Evolutionary conservation across 1,140 invertebrate species (phyloP).

Genomic region (Drosophila paulistorum): DNA sequence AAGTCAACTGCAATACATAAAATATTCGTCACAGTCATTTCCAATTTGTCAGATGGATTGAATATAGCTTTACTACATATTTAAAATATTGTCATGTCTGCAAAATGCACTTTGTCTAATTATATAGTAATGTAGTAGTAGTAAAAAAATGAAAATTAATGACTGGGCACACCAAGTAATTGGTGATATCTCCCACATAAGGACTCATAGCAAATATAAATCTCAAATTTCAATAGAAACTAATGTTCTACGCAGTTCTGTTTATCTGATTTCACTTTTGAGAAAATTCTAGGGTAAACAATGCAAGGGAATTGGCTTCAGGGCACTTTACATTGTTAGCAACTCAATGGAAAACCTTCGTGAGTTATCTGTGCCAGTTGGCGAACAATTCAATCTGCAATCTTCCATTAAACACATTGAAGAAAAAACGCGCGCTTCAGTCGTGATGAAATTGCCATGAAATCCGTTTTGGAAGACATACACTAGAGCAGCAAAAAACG

Average conservation of each 20-base stretch:
- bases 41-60: background rate
- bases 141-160: too few species aligned
- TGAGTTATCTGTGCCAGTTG: background rate
- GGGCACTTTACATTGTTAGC: background rate
- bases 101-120: background rate
- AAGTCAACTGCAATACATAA: conserved; percentile 8
- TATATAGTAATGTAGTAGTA: too few species aligned
- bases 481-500: conserved; percentile 30
- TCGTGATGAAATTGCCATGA: conserved; percentile 46
- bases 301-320: background rate
- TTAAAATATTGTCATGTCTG: background rate
- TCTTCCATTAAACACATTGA: conserved; percentile 6
- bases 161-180: too few species aligned
- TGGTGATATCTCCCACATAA: too few species aligned
- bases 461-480: conserved; percentile 44
- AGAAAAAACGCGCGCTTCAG: too few species aligned
- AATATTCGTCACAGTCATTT: conserved; percentile 13
- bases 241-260: too few species aligned
- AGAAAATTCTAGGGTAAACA: too few species aligned
- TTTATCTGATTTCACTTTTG: too few species aligned
- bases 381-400: conserved; percentile 5
- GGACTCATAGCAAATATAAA: too few species aligned
- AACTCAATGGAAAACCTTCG: background rate
- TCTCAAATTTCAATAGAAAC: too few species aligned
- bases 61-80: background rate